Evolutionary conservation across 2,888 invertebrate species (phyloP), one percentile per base, ranked within the genome.

Genomic region (Yponomeuta evonymella): DNA sequence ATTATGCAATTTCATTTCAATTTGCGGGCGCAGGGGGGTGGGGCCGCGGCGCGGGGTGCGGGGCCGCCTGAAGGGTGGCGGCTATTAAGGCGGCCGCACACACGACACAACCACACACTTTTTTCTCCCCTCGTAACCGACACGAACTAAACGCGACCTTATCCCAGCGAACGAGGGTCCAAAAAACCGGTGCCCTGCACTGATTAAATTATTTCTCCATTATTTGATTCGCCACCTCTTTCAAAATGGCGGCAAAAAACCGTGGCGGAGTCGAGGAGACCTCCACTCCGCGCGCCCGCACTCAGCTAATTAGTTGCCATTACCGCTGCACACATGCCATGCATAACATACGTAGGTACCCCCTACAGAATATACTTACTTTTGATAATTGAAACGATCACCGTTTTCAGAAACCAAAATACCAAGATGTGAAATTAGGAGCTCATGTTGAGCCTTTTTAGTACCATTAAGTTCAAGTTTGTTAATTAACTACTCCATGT

Each of bases 1-100:
- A 90, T 90, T 90, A 90, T 89, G 87, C 91, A 89, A 90, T 90
- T 89, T 87, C 81, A 88, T 88, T 89, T 88, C 84, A 89, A 88
- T 87, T 86, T 84, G 82, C 79, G 83, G 81, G 79, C 80, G 83
- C 82, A 69, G 70, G 74, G 70, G 72, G 70, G 70, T 73, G 70
- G 71, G 70, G 72, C 63, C 74, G 73, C 23, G 10, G 73, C 71
- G 72, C 72, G 72, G 71, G 74, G 73, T 72, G 65, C 9, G 75
- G 72, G 72, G 70, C 73, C 67, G 72, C 75, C 67, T 36, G 67
- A 43, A 67, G 73, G 76, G 76, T 79, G 76, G 77, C 79, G 75
- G 78, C 82, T 82, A 82, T 85, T 82, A 82, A 83, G 81, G 84
- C 80, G 82, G 81, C 23, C 80, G 83, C 87, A 88, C 87, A 89